Evolutionary conservation across 2,888 invertebrate species (phyloP), one percentile per base, ranked within the genome.

Genomic region (Melangyna quadrimaculata): DNA sequence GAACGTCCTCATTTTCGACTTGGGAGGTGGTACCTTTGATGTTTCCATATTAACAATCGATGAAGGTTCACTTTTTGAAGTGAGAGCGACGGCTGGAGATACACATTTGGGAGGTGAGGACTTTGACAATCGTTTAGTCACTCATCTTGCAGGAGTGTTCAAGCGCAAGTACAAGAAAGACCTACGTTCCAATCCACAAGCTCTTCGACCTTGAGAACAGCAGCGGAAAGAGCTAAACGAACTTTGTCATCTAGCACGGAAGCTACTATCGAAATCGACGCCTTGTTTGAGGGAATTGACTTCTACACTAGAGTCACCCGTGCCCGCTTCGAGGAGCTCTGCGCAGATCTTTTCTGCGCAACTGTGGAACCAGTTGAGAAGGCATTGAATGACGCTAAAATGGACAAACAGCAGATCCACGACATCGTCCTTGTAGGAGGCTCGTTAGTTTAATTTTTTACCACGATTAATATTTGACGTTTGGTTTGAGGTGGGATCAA

Each of bases 11-110:
- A 96, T 96, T 89, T 88, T 88, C 45, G 88, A 88, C 24, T 75
- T 88, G 81, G 88, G 88, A 83, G 98, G 98, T 90, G 98, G 97
- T 89, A 97, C 97, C 88, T 98, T 98, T 91, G 98, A 98, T 93
- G 98, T 98, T 57, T 98, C 98, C 87, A 96, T 98, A 90, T 93
- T 98, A 89, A 97, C 97, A 88, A 98, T 98, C 90, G 98, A 97
- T 92, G 97, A 98, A 91, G 95, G 97, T 93, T 88, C 88, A 1
- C 94, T 96, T 89, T 98, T 98, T 91, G 98, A 98, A 91, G 98
- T 97, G n/a, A 97, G 97, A 91, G 96, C 97, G 10, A 98, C 97
- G 32, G 97, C 97, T 80, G 97, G 97, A 87, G 97, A 98, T 91
- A 98, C 97, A 87, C 98, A 97, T 90, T 94, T 97, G 92, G 97